Conservation (phyloP, 1,140 invertebrate species). For the Camponotus pennsylvanicus region DNA sequence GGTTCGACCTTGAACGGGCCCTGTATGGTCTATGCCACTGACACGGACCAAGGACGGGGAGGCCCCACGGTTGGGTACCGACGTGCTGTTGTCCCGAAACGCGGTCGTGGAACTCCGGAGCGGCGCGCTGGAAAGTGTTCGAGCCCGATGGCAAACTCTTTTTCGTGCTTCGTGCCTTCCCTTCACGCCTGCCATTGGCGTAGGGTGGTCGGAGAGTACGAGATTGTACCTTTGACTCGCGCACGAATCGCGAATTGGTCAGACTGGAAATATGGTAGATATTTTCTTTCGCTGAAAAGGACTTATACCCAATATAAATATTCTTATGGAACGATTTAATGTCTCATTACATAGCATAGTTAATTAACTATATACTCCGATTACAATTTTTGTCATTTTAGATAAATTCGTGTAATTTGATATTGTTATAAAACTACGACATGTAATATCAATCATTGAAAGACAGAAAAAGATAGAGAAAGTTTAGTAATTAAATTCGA, state of each 20-base stretch:
- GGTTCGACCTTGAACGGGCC: constrained; percentile 86
- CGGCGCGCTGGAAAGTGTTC: constrained; percentile 81
- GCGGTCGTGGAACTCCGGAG: constrained; percentile 84
- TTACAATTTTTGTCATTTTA: background rate
- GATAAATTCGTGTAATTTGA: constrained; percentile 2
- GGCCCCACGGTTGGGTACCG: constrained; percentile 74
- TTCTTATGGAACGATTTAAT: background rate
- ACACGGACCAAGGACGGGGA: constrained; percentile 86
- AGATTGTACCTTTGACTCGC: constrained; percentile 31
- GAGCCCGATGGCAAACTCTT: constrained; percentile 82
- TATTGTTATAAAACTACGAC: background rate
- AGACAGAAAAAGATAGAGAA: background rate
- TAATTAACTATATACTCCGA: background rate
- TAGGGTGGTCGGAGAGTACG: constrained; percentile 66
- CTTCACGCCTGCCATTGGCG: constrained; percentile 76
- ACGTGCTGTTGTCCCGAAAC: constrained; percentile 84
- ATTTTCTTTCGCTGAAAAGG: background rate
- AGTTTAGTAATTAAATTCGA: background rate
- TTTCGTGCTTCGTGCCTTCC: constrained; percentile 80
- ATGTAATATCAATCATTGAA: background rate
- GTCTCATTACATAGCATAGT: background rate
- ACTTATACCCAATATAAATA: background rate
- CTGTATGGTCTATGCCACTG: constrained; percentile 87
- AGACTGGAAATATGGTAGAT: background rate
- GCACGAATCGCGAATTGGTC: background rate